phyloP scores from a whole-genome alignment of 2,113 vertebrate genomes.

The Dipodomys merriami region DNA sequence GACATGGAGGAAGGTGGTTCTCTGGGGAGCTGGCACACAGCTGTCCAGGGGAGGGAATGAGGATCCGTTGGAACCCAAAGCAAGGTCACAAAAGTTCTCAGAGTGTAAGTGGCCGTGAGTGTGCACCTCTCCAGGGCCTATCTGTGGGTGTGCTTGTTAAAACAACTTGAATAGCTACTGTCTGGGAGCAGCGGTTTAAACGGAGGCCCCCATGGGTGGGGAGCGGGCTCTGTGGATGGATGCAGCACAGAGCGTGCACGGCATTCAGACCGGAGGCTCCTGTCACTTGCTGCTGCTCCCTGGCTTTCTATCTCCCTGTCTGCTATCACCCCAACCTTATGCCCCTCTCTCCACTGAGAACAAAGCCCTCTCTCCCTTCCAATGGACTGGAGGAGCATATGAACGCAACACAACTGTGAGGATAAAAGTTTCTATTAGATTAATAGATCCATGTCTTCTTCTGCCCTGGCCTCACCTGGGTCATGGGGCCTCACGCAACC shows the following conservation, averaged over 20 bases:
- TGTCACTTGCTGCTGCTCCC: too few relatives aligned
- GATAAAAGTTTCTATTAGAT: not conserved
- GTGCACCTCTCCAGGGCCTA: not conserved
- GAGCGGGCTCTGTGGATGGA: too few relatives aligned
- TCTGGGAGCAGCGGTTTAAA: too few relatives aligned
- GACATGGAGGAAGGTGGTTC: too few relatives aligned
- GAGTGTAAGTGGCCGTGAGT: not conserved
- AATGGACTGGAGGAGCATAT: not conserved
- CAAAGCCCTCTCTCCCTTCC: not conserved
- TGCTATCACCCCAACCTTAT: not conserved
- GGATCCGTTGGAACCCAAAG: too few relatives aligned
- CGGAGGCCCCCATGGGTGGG: accelerated
- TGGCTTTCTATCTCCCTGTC: too few relatives aligned
- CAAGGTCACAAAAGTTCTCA: too few relatives aligned
- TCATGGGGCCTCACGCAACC: not conserved
- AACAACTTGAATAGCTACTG: too few relatives aligned
- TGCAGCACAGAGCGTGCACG: too few relatives aligned
- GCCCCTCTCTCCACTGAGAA: not conserved
- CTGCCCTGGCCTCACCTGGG: not conserved
- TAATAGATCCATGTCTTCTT: not conserved
- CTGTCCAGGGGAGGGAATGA: not conserved
- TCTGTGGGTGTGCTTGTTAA: not conserved
- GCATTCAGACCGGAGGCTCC: too few relatives aligned
- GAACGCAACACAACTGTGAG: not conserved
- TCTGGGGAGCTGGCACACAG: too few relatives aligned